A percentile compares a stretch with the other conserved stretches of the same genome.
These are phyloP conservation scores for Microcebus murinus DNA, from an alignment of 2,113 vertebrate species.

Conservation along the genomic window DNA sequence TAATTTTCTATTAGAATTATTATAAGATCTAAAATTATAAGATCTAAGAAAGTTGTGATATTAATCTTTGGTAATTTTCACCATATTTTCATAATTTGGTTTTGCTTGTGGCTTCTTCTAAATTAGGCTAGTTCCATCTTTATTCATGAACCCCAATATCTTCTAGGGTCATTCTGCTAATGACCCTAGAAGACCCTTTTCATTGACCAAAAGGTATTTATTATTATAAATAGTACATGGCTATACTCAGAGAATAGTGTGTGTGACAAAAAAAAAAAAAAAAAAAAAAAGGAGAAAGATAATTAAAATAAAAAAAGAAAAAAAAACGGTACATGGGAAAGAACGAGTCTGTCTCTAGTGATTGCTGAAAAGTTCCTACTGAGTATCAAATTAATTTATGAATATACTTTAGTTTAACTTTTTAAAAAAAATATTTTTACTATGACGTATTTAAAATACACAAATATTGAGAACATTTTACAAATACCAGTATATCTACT, in stretches of 20 bases:
- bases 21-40: background rate
- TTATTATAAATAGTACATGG: background rate
- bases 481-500: background rate
- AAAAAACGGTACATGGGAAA: background rate
- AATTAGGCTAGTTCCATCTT: background rate
- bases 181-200: background rate
- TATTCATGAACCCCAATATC: background rate
- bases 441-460: background rate
- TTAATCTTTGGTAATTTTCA: background rate
- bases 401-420: background rate
- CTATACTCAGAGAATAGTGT: no score
- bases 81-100: background rate
- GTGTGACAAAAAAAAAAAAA: no score
- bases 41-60: background rate
- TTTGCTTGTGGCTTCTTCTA: slow-evolving; percentile 15
- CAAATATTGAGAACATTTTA: background rate
- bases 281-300: no score
- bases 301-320: no score
- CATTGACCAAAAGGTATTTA: background rate
- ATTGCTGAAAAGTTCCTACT: background rate
- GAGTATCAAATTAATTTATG: background rate
- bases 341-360: background rate
- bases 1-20: background rate
- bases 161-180: background rate
- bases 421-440: slow-evolving; percentile 20